Evolutionary conservation across 23 tunicate genomes (phyloP).

Genomic region (Halocynthia aurantium): DNA sequence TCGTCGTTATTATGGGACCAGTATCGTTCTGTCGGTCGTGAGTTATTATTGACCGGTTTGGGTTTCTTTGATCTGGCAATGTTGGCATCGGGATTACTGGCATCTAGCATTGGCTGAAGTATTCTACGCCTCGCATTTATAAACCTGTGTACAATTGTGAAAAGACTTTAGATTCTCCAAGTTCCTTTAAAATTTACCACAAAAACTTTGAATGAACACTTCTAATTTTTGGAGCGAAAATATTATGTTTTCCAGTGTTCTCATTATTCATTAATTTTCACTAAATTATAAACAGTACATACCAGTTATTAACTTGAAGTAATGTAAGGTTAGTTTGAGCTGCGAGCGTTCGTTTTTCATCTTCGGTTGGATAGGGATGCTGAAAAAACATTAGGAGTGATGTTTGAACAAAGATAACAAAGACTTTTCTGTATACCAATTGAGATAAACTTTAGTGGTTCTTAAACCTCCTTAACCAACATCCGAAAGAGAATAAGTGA

Average conservation of each 20-base stretch:
- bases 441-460: background rate
- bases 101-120: slow-evolving; percentile 96
- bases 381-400: slow-evolving; percentile 16
- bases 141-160: slow-evolving; percentile 41
- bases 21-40: slow-evolving; percentile 57
- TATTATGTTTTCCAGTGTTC: background rate
- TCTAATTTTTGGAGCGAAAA: too few relatives aligned
- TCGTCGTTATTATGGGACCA: slow-evolving; percentile 46
- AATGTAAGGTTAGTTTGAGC: slow-evolving; percentile 91
- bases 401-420: background rate
- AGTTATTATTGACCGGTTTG: slow-evolving; percentile 29
- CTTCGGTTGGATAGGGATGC: slow-evolving; percentile 99
- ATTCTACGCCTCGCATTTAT: slow-evolving; percentile 97
- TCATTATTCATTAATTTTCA: background rate
- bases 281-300: background rate
- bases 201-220: too few relatives aligned
- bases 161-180: too few relatives aligned
- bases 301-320: slow-evolving; percentile 98
- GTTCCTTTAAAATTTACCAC: too few relatives aligned
- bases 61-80: slow-evolving; percentile 51
- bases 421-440: background rate
- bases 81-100: slow-evolving; percentile 78
- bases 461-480: too few relatives aligned
- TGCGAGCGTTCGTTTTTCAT: slow-evolving; percentile 88
- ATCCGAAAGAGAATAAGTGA: too few relatives aligned